Conservation (phyloP, 2,113 vertebrate genomes). For the Bucco capensis region DNA sequence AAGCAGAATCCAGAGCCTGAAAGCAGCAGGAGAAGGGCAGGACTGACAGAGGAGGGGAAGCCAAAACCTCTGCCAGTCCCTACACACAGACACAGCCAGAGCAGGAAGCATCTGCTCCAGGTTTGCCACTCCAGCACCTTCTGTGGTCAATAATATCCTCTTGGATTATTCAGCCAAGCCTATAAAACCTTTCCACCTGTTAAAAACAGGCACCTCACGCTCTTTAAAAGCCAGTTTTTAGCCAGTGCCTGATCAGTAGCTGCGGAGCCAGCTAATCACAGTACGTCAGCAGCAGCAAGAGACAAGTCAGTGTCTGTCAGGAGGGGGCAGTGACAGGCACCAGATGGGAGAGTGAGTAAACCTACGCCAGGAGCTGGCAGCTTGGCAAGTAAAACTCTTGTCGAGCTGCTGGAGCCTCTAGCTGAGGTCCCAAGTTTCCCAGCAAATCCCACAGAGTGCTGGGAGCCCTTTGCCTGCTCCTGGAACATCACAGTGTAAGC, state of each 20-base stretch:
- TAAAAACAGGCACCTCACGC: background rate
- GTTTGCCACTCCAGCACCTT: background rate
- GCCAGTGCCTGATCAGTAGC: background rate
- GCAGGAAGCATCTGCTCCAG: background rate
- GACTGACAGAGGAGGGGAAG: background rate
- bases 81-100: background rate
- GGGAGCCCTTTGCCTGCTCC: background rate
- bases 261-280: background rate
- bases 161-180: background rate
- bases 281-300: background rate
- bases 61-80: fast-evolving
- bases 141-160: background rate
- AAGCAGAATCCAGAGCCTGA: background rate
- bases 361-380: conserved; percentile 32
- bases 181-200: background rate
- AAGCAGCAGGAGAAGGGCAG: background rate
- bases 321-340: conserved; percentile 31
- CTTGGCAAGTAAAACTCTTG: conserved; percentile 30
- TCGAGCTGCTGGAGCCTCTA: background rate
- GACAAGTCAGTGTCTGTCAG: conserved; percentile 13
- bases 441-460: background rate
- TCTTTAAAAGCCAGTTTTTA: background rate
- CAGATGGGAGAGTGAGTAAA: conserved; percentile 52
- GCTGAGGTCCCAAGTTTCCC: background rate
- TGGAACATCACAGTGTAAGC: fast-evolving